Evolutionary conservation across 2,888 invertebrate species (phyloP).

Genomic region (Baronia brevicornis): DNA sequence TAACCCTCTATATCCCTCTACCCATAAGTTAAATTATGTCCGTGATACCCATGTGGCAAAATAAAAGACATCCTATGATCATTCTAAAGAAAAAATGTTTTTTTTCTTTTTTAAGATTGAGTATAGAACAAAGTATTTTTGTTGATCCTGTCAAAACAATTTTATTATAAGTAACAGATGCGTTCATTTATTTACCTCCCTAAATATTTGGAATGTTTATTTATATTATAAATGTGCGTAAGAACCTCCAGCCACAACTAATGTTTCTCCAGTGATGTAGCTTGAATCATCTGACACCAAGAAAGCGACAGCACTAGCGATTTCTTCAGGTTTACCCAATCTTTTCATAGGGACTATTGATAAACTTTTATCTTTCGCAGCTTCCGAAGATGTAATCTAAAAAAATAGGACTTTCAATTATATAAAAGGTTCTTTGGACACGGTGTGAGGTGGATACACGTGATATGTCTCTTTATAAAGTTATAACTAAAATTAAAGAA

Average conservation of each 20-base stretch:
- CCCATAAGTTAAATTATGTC: no score
- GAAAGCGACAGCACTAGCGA: conserved; percentile 86
- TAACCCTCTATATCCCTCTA: no score
- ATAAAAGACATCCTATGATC: no score
- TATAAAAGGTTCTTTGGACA: not conserved
- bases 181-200: not conserved
- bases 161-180: conserved; percentile 10
- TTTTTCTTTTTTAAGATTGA: no score
- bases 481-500: no score
- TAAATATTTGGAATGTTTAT: not conserved
- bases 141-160: no score
- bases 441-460: no score
- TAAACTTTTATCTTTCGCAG: conserved; percentile 70
- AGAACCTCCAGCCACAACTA: conserved; percentile 87
- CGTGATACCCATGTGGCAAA: no score
- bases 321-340: conserved; percentile 84
- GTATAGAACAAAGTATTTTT: no score
- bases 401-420: conserved; percentile 26
- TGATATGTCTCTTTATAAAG: no score
- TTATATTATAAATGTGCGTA: conserved; percentile 82
- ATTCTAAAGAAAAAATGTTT: no score
- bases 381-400: conserved; percentile 77
- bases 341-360: conserved; percentile 78
- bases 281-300: conserved; percentile 88
- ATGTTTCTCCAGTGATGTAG: conserved; percentile 91